Evolutionary conservation across 2,888 invertebrate species (phyloP).

Genomic region (Catocala sponsa): DNA sequence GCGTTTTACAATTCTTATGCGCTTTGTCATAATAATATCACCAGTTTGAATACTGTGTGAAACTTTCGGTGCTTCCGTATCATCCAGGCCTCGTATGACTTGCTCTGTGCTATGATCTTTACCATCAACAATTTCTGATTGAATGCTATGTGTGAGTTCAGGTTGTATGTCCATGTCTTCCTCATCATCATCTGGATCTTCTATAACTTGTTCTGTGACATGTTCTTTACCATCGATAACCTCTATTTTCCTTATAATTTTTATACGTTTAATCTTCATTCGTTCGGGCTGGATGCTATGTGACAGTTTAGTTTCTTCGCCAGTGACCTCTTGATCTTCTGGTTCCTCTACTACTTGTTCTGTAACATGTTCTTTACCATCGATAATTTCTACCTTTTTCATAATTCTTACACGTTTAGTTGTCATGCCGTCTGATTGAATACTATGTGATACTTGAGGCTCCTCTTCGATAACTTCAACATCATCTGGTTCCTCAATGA

Average conservation of each 20-base stretch:
- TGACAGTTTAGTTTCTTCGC: conserved; percentile 85
- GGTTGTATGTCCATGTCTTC: neutral
- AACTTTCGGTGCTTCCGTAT: conserved; percentile 90
- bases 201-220: conserved; percentile 92
- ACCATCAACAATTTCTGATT: conserved; percentile 88
- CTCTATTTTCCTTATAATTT: conserved; percentile 91
- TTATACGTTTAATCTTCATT: conserved; percentile 72
- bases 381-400: conserved; percentile 91
- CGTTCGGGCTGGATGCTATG: conserved; percentile 68
- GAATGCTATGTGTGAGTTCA: neutral
- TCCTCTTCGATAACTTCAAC: conserved; percentile 91
- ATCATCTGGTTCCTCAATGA: conserved; percentile 95
- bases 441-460: conserved; percentile 64
- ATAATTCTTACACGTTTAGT: conserved; percentile 88
- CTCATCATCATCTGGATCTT: conserved; percentile 89
- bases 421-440: conserved; percentile 68
- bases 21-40: conserved; percentile 1
- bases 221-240: conserved; percentile 94
- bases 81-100: conserved; percentile 94
- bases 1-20: conserved; percentile 15
- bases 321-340: conserved; percentile 91
- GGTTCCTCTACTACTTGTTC: conserved; percentile 95
- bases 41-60: neutral
- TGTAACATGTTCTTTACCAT: conserved; percentile 93
- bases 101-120: conserved; percentile 95